phyloP scores from a whole-genome alignment of 2,888 invertebrate genomes.

The Julus scandinavius region DNA sequence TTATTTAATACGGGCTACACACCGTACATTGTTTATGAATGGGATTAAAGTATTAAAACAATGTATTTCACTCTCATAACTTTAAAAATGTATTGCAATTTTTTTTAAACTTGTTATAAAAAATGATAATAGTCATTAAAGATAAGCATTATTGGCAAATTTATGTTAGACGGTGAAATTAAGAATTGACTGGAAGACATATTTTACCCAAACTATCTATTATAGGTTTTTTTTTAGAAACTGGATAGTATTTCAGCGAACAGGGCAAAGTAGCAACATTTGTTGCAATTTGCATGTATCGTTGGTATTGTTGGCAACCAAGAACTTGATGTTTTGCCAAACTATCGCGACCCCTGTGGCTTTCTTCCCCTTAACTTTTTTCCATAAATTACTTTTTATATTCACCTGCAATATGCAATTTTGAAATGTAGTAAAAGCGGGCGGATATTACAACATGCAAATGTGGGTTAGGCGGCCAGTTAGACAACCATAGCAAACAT shows the following conservation, averaged over 20 bases:
- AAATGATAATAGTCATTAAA: too few relatives aligned
- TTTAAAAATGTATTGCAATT: too few relatives aligned
- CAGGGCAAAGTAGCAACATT: not conserved
- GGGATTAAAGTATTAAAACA: too few relatives aligned
- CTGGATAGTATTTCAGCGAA: not conserved
- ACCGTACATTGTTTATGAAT: too few relatives aligned
- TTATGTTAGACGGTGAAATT: not conserved
- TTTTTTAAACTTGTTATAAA: too few relatives aligned
- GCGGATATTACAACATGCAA: conserved; percentile 17
- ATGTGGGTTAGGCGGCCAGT: conserved; percentile 1
- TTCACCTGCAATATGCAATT: conserved; percentile 8
- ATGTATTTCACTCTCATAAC: too few relatives aligned
- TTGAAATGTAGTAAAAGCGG: not conserved
- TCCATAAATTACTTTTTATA: not conserved
- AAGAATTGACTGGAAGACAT: not conserved
- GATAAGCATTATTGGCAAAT: too few relatives aligned
- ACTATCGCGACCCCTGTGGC: not conserved
- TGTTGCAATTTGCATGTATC: not conserved
- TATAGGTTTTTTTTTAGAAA: not conserved
- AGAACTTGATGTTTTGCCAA: conserved; percentile 5
- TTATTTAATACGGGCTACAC: too few relatives aligned
- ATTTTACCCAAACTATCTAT: not conserved
- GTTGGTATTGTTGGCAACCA: not conserved
- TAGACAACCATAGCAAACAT: not conserved
- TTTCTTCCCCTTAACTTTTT: not conserved